Evolutionary conservation across 92 coral and sea anemone species (phyloP).

Genomic region (Porites cylindrica): DNA sequence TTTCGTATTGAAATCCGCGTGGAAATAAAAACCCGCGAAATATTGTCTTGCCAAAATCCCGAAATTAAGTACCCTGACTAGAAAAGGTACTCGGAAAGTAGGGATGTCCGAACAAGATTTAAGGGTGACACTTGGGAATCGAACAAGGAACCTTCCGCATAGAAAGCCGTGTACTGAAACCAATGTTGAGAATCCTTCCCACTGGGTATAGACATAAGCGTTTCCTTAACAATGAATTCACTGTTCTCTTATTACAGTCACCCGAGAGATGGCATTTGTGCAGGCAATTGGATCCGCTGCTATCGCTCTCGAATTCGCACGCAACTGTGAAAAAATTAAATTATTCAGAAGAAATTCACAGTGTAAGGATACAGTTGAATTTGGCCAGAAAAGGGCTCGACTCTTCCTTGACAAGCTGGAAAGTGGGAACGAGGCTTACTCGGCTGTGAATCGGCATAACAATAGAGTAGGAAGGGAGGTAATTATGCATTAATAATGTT

Average conservation of each 20-base stretch:
- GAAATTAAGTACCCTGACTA: too few species aligned
- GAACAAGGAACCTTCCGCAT: too few species aligned
- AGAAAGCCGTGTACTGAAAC: too few species aligned
- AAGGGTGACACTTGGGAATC: too few species aligned
- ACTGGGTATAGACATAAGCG: background rate
- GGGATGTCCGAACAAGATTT: too few species aligned
- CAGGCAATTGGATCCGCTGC: slow-evolving; percentile 9
- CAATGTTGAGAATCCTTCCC: background rate
- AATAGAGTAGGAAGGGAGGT: slow-evolving; percentile 16
- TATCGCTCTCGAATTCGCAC: slow-evolving; percentile 2
- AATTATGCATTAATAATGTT: background rate
- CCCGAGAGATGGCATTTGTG: background rate
- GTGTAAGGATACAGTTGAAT: background rate
- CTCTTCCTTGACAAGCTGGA: slow-evolving; percentile 9
- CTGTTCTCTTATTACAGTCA: background rate
- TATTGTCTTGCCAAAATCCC: too few species aligned
- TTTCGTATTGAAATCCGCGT: too few species aligned
- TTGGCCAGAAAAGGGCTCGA: background rate
- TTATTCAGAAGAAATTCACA: background rate
- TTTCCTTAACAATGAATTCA: background rate
- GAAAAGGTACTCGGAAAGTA: too few species aligned
- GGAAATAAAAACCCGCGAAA: too few species aligned
- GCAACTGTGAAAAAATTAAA: background rate
- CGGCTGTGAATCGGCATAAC: slow-evolving; percentile 2
- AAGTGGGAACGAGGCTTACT: background rate